These are phyloP conservation scores for Aphaenogaster floridana DNA, from an alignment of 1,140 invertebrate species.

Conservation along the genomic window DNA sequence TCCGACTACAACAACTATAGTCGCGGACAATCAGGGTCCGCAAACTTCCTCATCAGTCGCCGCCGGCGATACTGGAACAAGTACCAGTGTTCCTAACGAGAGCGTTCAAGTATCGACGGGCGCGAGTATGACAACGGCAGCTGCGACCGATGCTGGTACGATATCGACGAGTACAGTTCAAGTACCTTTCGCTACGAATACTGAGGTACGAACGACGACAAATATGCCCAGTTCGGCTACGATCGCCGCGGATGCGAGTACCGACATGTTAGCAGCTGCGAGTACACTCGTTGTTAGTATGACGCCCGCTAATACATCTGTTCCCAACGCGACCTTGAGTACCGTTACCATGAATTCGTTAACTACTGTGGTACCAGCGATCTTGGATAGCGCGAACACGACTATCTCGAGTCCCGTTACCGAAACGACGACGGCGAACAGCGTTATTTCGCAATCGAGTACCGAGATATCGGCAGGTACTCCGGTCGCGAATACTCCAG, in stretches of 20 bases:
- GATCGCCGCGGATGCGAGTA: neutral
- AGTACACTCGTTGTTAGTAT: neutral
- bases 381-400: neutral
- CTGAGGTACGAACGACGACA: neutral
- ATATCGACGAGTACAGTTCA: neutral
- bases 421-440: conserved; percentile 22
- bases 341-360: conserved; percentile 40
- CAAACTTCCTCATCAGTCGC: neutral
- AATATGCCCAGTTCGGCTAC: neutral
- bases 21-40: neutral
- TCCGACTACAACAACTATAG: neutral
- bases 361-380: neutral
- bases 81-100: neutral
- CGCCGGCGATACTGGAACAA: neutral
- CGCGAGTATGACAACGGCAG: neutral
- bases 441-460: neutral
- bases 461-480: neutral
- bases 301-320: neutral
- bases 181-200: neutral
- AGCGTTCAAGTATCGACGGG: neutral
- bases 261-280: neutral
- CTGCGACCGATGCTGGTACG: neutral
- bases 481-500: neutral
- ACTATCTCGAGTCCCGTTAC: conserved; percentile 22
- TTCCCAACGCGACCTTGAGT: neutral